phyloP scores from a whole-genome alignment of 2,888 invertebrate genomes.

The Machimus rusticus region DNA sequence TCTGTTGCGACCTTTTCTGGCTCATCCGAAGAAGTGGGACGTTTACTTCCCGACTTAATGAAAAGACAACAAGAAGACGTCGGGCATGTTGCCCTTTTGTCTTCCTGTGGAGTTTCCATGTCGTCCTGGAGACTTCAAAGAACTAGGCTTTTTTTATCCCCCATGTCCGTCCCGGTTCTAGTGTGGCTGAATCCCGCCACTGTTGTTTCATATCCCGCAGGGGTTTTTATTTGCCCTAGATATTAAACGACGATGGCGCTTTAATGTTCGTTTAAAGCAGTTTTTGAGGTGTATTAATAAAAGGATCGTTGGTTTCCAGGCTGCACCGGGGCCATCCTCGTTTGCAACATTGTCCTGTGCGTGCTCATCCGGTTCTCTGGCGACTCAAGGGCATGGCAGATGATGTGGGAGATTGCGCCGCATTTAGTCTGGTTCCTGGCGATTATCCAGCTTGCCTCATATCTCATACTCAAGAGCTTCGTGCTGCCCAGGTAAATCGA shows the following conservation, averaged over 20 bases:
- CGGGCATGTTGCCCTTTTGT: not conserved
- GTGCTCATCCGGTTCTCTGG: conserved; percentile 52
- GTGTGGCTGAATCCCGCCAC: not conserved
- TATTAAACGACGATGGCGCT: not conserved
- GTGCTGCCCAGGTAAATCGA: conserved; percentile 59
- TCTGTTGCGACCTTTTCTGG: not conserved
- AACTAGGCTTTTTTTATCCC: not conserved
- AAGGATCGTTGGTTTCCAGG: conserved; percentile 49
- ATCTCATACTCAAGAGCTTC: conserved; percentile 69
- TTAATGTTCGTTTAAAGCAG: not conserved
- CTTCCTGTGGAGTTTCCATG: not conserved
- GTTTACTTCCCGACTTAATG: conserved; percentile 2
- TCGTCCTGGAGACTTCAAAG: not conserved
- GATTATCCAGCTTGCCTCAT: conserved; percentile 69
- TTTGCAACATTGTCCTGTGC: conserved; percentile 58
- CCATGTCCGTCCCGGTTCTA: not conserved
- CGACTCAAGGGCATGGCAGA: conserved; percentile 62
- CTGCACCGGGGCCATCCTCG: conserved; percentile 59
- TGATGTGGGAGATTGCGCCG: conserved; percentile 63
- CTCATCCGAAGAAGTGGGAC: not conserved
- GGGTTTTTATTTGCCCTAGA: not conserved
- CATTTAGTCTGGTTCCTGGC: conserved; percentile 70
- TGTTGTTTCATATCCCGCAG: not conserved
- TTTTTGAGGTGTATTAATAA: not conserved
- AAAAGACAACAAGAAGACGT: not conserved